Percentiles rank a stretch among this genome's conserved stretches.
phyloP scores from a whole-genome alignment of 92 coral and sea anemone genomes.

The Umimayanthus chanpuru region DNA sequence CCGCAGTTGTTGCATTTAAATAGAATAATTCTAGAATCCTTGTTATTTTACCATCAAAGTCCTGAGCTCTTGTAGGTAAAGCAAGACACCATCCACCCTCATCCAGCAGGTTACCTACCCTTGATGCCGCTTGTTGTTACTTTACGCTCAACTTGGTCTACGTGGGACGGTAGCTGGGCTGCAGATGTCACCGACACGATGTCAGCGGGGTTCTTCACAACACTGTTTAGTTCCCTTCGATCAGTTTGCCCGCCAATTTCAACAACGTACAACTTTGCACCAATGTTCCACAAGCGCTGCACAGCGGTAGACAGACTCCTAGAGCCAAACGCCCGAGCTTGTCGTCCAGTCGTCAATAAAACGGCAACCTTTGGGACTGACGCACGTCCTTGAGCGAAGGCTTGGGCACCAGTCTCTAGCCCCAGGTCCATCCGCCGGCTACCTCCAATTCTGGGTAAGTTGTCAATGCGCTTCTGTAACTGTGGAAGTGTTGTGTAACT shows the following conservation, averaged over 20 bases:
- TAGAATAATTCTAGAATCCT: too few species aligned
- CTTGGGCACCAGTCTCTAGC: constrained; percentile 63
- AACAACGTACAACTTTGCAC: constrained; percentile 70
- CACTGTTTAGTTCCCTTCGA: constrained; percentile 60
- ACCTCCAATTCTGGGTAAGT: constrained; percentile 45
- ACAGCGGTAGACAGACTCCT: constrained; percentile 60
- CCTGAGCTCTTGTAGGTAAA: background rate
- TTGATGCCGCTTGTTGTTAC: background rate
- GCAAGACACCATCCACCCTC: background rate
- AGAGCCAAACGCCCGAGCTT: constrained; percentile 64
- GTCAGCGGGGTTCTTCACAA: constrained; percentile 62
- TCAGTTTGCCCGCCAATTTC: constrained; percentile 62
- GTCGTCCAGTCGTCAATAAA: constrained; percentile 78
- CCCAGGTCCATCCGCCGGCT: constrained; percentile 70
- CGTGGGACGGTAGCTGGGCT: constrained; percentile 6
- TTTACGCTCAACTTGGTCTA: constrained; percentile 11
- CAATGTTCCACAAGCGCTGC: constrained; percentile 65
- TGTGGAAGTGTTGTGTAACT: constrained; percentile 54
- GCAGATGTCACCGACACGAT: constrained; percentile 38
- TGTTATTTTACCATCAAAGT: background rate
- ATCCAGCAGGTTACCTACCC: background rate
- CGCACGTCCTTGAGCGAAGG: constrained; percentile 62
- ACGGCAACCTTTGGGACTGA: constrained; percentile 72
- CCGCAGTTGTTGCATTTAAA: too few species aligned
- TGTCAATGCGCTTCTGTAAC: constrained; percentile 36